Percentiles rank a stretch among this genome's conserved stretches.
Evolutionary conservation across 2,113 vertebrate genomes (phyloP).

Genomic region (Sterna hirundo): DNA sequence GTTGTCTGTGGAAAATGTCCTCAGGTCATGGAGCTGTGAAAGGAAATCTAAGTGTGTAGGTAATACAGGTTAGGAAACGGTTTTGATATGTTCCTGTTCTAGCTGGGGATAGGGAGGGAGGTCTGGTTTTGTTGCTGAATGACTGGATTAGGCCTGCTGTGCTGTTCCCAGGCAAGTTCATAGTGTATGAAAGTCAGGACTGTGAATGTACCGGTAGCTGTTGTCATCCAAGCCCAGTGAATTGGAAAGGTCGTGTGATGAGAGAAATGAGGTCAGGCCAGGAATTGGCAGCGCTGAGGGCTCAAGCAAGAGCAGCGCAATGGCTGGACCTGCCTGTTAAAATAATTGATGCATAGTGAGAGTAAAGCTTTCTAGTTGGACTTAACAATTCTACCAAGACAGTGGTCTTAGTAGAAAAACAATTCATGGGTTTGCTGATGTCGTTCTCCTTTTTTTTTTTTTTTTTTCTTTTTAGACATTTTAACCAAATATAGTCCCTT

Average conservation of each 20-base stretch:
- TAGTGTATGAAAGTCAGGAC: not conserved
- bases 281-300: not conserved
- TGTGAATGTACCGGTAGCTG: not conserved
- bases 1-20: not conserved
- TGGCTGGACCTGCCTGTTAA: not conserved
- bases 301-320: not conserved
- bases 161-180: not conserved
- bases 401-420: not conserved
- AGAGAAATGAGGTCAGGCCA: not conserved
- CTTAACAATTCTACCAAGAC: not conserved
- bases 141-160: not conserved
- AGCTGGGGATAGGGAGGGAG: accelerated
- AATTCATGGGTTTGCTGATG: not conserved
- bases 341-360: not conserved
- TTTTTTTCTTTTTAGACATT: not conserved
- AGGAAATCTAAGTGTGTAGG: not conserved
- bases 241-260: not conserved
- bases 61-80: not conserved
- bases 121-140: not conserved
- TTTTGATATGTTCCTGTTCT: not conserved
- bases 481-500: not conserved
- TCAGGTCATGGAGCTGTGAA: not conserved
- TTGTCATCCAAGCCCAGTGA: not conserved
- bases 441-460: not conserved
- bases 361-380: not conserved